Percentiles rank a stretch among this genome's conserved stretches.
Evolutionary conservation across 2,113 vertebrate species (phyloP).

Genomic region (Oncorhynchus mykiss): DNA sequence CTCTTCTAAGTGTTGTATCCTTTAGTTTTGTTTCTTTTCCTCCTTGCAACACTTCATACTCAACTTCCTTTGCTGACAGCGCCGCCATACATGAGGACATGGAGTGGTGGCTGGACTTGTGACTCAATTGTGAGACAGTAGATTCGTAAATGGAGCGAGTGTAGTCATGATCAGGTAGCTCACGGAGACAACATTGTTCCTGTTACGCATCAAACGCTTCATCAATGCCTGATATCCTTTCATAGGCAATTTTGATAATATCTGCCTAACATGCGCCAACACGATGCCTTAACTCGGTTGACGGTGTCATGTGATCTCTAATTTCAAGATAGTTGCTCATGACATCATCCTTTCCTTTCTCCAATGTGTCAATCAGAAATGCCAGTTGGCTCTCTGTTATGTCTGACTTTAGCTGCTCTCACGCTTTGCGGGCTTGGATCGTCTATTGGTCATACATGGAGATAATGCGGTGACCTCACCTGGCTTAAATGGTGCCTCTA

Average conservation of each 20-base stretch:
- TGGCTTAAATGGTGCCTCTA: too few species aligned
- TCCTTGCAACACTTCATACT: background rate
- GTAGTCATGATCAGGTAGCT: slow-evolving; percentile 3
- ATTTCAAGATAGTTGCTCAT: slow-evolving; percentile 1
- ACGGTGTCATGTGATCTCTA: background rate
- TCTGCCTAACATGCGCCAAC: slow-evolving; percentile 7
- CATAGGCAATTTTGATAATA: slow-evolving; percentile 4
- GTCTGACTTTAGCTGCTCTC: slow-evolving; percentile 9
- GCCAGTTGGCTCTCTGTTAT: background rate
- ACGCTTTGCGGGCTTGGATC: background rate
- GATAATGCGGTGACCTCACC: background rate
- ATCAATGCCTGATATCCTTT: slow-evolving; percentile 6
- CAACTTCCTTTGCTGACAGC: background rate
- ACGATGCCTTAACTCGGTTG: slow-evolving; percentile 1
- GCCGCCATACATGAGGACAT: background rate
- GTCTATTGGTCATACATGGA: slow-evolving; percentile 6
- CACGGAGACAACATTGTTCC: background rate
- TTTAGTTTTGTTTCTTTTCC: background rate
- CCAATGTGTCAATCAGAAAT: background rate
- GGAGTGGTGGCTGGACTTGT: slow-evolving; percentile 1
- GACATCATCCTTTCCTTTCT: slow-evolving; percentile 3
- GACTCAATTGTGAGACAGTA: slow-evolving; percentile 1
- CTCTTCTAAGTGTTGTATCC: background rate
- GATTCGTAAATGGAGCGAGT: slow-evolving; percentile 17
- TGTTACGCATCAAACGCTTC: slow-evolving; percentile 5